These are phyloP conservation scores for Leptinotarsa peninsularis DNA, from an alignment of 2,888 invertebrate genomes.

Conservation along the genomic window DNA sequence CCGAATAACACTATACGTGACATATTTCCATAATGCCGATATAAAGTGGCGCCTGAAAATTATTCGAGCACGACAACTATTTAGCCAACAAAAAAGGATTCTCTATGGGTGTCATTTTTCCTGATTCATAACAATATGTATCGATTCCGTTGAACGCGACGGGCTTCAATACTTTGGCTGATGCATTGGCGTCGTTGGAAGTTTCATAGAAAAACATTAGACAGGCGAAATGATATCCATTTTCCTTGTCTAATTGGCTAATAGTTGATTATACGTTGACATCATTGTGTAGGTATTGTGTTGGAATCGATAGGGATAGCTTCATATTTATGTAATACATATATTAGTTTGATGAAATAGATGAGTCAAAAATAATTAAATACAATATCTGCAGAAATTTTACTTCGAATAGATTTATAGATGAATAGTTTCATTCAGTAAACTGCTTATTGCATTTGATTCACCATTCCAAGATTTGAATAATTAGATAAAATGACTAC, in stretches of 20 bases:
- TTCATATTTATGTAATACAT: no score
- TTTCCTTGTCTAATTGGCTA: not conserved
- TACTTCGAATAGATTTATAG: no score
- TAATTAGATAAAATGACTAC: no score
- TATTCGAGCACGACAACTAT: slow-evolving; percentile 10
- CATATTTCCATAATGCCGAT: slow-evolving; percentile 12
- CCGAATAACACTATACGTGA: slow-evolving; percentile 13
- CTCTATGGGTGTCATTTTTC: slow-evolving; percentile 6
- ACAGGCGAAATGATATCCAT: not conserved
- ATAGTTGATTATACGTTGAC: not conserved
- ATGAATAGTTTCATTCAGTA: no score
- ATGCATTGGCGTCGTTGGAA: slow-evolving; percentile 3
- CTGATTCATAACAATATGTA: slow-evolving; percentile 13
- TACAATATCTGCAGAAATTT: not conserved
- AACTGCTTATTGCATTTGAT: no score
- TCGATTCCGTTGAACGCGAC: slow-evolving; percentile 9
- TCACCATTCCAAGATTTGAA: no score
- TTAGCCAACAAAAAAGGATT: slow-evolving; percentile 19
- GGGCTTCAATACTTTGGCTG: slow-evolving; percentile 1
- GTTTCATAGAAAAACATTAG: not conserved
- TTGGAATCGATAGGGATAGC: no score
- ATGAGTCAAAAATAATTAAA: no score
- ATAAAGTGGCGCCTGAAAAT: slow-evolving; percentile 12
- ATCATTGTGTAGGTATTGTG: not conserved
- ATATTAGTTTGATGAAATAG: no score